Percentiles rank a stretch among this genome's conserved stretches.
These are phyloP conservation scores for Lithophane ornitopus DNA, from an alignment of 2,888 invertebrate genomes.

Conservation along the genomic window DNA sequence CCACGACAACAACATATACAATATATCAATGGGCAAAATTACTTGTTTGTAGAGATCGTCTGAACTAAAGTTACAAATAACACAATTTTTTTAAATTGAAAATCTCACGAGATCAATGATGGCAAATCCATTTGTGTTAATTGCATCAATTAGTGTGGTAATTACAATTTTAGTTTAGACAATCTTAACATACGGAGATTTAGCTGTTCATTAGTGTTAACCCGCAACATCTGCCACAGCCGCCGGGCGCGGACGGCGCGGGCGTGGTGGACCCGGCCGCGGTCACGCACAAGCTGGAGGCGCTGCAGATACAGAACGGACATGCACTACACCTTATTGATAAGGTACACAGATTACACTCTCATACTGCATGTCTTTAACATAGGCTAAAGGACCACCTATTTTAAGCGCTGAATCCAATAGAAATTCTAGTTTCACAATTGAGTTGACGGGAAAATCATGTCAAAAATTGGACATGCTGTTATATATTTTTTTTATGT, in stretches of 20 bases:
- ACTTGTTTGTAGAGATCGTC: too few species aligned
- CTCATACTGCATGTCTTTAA: not conserved
- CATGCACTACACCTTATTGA: slow-evolving; percentile 56
- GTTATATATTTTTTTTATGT: not conserved
- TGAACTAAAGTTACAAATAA: too few species aligned
- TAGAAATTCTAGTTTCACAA: not conserved
- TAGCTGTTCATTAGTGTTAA: too few species aligned
- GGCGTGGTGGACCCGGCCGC: slow-evolving; percentile 80
- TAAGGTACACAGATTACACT: slow-evolving; percentile 66
- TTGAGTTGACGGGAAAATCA: not conserved
- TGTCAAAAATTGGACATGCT: not conserved
- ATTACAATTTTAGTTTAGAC: too few species aligned
- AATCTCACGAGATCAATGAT: too few species aligned
- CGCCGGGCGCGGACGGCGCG: slow-evolving; percentile 68
- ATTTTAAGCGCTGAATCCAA: not conserved
- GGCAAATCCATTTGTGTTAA: too few species aligned
- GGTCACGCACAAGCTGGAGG: slow-evolving; percentile 85
- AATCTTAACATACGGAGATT: too few species aligned
- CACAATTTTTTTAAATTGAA: too few species aligned
- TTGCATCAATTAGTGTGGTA: too few species aligned
- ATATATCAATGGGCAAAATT: too few species aligned
- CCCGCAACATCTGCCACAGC: not conserved
- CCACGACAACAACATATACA: too few species aligned
- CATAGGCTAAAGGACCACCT: not conserved
- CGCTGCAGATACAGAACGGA: slow-evolving; percentile 79